Conservation (phyloP, 1,140 invertebrate species). For the Mactra quadrangularis region DNA sequence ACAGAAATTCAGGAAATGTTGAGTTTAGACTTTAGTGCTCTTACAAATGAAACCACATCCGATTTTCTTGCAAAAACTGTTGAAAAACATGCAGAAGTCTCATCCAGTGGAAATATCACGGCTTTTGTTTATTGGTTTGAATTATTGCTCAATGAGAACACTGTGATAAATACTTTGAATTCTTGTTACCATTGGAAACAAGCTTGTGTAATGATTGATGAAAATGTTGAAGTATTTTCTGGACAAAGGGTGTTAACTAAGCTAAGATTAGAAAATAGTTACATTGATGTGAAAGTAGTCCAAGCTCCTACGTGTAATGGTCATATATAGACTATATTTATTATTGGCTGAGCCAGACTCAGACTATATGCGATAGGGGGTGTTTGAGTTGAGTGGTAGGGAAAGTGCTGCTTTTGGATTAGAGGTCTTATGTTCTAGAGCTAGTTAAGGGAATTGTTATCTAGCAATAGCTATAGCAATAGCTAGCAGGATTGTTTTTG, state of each 20-base stretch:
- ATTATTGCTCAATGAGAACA: constrained; percentile 66
- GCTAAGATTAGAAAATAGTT: constrained; percentile 71
- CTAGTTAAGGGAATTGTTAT: too few relatives aligned
- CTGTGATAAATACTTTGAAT: constrained; percentile 67
- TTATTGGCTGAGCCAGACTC: too few relatives aligned
- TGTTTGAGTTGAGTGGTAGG: too few relatives aligned
- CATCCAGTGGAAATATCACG: constrained; percentile 70
- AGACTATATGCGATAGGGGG: too few relatives aligned
- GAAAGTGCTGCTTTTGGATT: too few relatives aligned
- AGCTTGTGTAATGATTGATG: constrained; percentile 75
- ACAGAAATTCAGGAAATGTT: constrained; percentile 74
- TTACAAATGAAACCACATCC: constrained; percentile 36
- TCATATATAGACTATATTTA: background rate
- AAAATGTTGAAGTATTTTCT: constrained; percentile 48
- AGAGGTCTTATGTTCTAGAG: too few relatives aligned
- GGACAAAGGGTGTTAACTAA: constrained; percentile 65
- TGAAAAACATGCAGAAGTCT: constrained; percentile 62
- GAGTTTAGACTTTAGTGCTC: constrained; percentile 66
- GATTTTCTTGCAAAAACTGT: constrained; percentile 67
- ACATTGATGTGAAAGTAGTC: constrained; percentile 65
- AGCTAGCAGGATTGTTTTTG: too few relatives aligned
- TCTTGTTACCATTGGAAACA: constrained; percentile 77
- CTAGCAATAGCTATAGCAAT: too few relatives aligned
- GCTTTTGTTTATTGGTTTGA: constrained; percentile 82
- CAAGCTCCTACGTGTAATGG: constrained; percentile 19